Conservation (phyloP, 2,797 vertebrate genomes). For the Microchirus variegatus region DNA sequence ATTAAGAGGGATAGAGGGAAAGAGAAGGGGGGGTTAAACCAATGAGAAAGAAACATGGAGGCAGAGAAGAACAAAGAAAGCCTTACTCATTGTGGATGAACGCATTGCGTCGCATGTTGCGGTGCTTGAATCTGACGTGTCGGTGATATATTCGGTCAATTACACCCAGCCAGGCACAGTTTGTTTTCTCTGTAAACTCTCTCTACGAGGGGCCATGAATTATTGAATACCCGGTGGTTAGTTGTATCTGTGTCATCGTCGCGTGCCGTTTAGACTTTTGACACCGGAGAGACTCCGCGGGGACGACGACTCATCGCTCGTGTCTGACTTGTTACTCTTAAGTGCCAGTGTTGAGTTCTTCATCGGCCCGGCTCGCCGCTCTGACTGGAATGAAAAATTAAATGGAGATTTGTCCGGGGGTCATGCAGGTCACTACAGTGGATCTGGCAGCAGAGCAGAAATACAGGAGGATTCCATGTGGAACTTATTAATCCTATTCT, state of each 20-base stretch:
- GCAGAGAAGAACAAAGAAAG: constrained; percentile 27
- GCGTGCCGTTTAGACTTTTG: constrained; percentile 41
- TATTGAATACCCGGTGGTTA: constrained; percentile 39
- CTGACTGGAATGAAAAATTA: constrained; percentile 19
- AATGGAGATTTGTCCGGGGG: constrained; percentile 5
- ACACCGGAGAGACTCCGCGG: constrained; percentile 20
- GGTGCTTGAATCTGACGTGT: constrained; percentile 25
- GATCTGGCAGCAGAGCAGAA: constrained; percentile 4
- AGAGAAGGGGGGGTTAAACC: constrained; percentile 20
- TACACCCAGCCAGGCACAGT: constrained; percentile 16
- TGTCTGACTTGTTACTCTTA: constrained; percentile 29
- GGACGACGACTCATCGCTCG: constrained; percentile 13
- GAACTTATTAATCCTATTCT: neutral
- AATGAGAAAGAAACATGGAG: constrained; percentile 11
- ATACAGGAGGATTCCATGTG: neutral
- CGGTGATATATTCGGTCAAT: constrained; percentile 46
- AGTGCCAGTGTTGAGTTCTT: constrained; percentile 36
- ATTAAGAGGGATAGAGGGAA: constrained; percentile 51
- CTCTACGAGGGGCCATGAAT: constrained; percentile 26
- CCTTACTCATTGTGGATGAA: constrained; percentile 45
- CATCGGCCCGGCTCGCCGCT: constrained; percentile 7
- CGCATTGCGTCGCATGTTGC: constrained; percentile 4
- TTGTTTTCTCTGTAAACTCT: constrained; percentile 32
- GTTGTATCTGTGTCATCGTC: constrained; percentile 28
- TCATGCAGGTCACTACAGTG: constrained; percentile 13